phyloP scores from a whole-genome alignment of 2,888 invertebrate genomes.

The Automeris io region DNA sequence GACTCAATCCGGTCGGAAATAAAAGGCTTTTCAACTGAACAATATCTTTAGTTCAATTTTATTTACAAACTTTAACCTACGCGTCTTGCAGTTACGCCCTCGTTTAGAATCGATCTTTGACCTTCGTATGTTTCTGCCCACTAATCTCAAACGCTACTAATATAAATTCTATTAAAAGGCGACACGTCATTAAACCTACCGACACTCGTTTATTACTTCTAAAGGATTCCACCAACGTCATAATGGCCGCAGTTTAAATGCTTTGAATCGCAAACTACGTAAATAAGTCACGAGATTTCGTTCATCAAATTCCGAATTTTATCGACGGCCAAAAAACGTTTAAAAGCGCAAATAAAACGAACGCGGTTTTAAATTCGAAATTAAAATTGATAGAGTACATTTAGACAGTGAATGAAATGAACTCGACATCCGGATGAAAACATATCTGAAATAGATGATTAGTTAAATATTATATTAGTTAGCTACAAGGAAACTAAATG shows the following conservation, averaged over 20 bases:
- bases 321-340: slow-evolving; percentile 25
- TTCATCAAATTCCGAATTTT: slow-evolving; percentile 23
- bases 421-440: slow-evolving; percentile 7
- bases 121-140: too few species aligned
- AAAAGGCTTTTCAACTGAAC: too few species aligned
- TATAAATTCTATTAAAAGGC: not conserved
- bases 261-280: slow-evolving; percentile 16
- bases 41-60: too few species aligned
- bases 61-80: too few species aligned
- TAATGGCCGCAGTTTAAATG: slow-evolving; percentile 10
- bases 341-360: slow-evolving; percentile 23
- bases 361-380: slow-evolving; percentile 22
- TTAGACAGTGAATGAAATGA: slow-evolving; percentile 22
- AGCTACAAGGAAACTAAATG: not conserved
- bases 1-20: too few species aligned
- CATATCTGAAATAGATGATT: too few species aligned
- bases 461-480: too few species aligned
- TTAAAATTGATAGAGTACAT: slow-evolving; percentile 27
- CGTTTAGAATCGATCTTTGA: too few species aligned
- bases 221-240: slow-evolving; percentile 19
- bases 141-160: too few species aligned
- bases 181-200: not conserved
- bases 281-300: slow-evolving; percentile 21
- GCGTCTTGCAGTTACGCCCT: too few species aligned
- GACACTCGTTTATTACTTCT: slow-evolving; percentile 10